Evolutionary conservation across 2,113 vertebrate species (phyloP).

Genomic region (Anoura caudifer): DNA sequence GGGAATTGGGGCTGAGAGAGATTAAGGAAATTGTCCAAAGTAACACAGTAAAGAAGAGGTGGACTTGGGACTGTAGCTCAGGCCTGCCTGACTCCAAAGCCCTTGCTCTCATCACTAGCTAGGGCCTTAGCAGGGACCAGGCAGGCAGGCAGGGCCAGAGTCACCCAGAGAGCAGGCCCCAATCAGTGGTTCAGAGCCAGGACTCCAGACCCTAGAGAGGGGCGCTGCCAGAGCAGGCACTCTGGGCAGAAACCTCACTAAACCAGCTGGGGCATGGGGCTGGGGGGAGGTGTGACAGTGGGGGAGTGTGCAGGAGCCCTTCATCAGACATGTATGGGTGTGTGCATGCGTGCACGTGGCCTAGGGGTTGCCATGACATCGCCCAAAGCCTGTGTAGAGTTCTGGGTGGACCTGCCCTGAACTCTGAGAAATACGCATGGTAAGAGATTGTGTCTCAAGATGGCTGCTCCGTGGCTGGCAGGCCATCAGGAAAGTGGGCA

Average conservation of each 20-base stretch:
- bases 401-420: not conserved
- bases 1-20: not conserved
- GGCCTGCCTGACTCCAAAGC: not conserved
- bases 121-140: not conserved
- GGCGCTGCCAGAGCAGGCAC: not conserved
- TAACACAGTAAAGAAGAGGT: not conserved
- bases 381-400: not conserved
- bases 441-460: not conserved
- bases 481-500: not conserved
- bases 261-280: not conserved
- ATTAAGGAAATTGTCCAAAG: not conserved
- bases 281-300: not conserved
- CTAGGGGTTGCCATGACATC: not conserved
- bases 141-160: not conserved
- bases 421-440: not conserved
- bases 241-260: not conserved
- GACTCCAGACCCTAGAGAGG: not conserved
- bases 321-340: not conserved
- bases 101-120: not conserved
- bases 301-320: not conserved
- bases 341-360: not conserved
- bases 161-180: not conserved
- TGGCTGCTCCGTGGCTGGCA: not conserved
- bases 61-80: not conserved
- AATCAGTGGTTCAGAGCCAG: fast-evolving